phyloP scores from a whole-genome alignment of 2,888 invertebrate genomes.

The Drosophila mayaguana region DNA sequence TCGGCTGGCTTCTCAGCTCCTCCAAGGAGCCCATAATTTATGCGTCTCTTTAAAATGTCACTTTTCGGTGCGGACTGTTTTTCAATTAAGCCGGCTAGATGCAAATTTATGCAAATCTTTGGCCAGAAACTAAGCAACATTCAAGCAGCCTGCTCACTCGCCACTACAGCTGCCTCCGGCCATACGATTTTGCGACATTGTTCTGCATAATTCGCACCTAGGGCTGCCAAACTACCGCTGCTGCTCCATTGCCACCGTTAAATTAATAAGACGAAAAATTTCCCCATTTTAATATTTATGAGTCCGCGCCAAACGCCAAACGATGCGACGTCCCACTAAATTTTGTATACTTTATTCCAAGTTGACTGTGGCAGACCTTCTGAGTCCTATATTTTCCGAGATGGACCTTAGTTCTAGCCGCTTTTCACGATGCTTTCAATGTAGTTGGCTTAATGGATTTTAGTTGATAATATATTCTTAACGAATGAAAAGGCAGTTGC shows the following conservation, averaged over 20 bases:
- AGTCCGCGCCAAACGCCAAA: constrained; percentile 52
- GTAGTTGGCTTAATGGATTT: background rate
- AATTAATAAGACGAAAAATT: constrained; percentile 82
- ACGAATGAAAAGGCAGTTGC: no score
- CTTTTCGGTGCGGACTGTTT: constrained; percentile 62
- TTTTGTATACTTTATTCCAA: constrained; percentile 37
- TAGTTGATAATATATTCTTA: background rate
- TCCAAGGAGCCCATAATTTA: constrained; percentile 65
- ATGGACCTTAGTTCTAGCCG: background rate
- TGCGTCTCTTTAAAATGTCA: constrained; percentile 78
- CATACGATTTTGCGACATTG: constrained; percentile 64
- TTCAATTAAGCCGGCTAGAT: constrained; percentile 73
- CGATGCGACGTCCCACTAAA: constrained; percentile 26
- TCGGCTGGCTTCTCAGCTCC: background rate
- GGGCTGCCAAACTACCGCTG: constrained; percentile 70
- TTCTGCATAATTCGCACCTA: constrained; percentile 71
- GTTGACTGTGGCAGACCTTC: constrained; percentile 6
- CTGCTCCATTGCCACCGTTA: constrained; percentile 69
- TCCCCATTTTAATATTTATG: constrained; percentile 82
- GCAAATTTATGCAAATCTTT: constrained; percentile 79
- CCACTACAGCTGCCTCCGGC: constrained; percentile 53
- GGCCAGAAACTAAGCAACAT: constrained; percentile 78
- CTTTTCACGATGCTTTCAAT: background rate
- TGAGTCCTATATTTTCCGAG: background rate
- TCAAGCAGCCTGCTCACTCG: constrained; percentile 42